Conservation (phyloP, 2,797 vertebrate genomes). For the Thunnus albacares region DNA sequence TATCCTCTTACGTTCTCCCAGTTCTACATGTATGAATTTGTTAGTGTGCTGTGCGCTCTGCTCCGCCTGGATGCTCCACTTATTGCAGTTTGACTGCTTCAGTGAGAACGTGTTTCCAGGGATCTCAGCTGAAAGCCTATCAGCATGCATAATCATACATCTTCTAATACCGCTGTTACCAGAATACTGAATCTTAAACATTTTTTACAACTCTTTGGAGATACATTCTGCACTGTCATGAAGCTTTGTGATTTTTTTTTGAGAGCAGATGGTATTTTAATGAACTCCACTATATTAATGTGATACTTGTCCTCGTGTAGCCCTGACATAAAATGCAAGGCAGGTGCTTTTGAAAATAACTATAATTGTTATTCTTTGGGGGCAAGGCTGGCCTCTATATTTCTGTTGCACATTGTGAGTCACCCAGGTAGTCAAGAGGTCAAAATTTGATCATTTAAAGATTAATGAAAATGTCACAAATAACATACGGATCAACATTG, state of each 20-base stretch:
- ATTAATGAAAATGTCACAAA: constrained; percentile 24
- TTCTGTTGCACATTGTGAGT: constrained; percentile 32
- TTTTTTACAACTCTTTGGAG: constrained; percentile 60
- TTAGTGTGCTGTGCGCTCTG: constrained; percentile 36
- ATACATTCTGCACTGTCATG: constrained; percentile 57
- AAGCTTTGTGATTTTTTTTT: constrained; percentile 55
- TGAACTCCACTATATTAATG: constrained; percentile 69
- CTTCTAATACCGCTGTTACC: constrained; percentile 47
- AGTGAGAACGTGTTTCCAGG: constrained; percentile 58
- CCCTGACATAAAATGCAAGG: constrained; percentile 48
- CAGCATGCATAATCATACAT: constrained; percentile 67
- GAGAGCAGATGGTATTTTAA: constrained; percentile 77
- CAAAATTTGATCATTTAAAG: constrained; percentile 12
- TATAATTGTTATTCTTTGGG: constrained; percentile 45
- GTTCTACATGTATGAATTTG: constrained; percentile 58
- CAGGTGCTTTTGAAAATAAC: constrained; percentile 55
- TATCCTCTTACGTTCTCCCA: constrained; percentile 53
- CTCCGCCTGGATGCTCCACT: constrained; percentile 67
- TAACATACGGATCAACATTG: neutral
- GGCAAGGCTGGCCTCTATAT: constrained; percentile 21
- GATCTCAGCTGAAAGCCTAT: constrained; percentile 61
- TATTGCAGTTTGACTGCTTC: constrained; percentile 62
- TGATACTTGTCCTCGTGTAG: constrained; percentile 54
- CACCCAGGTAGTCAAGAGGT: neutral
- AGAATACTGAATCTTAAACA: constrained; percentile 58